Evolutionary conservation across 1,140 invertebrate genomes (phyloP).

Genomic region (Stegodyphus dumicola): DNA sequence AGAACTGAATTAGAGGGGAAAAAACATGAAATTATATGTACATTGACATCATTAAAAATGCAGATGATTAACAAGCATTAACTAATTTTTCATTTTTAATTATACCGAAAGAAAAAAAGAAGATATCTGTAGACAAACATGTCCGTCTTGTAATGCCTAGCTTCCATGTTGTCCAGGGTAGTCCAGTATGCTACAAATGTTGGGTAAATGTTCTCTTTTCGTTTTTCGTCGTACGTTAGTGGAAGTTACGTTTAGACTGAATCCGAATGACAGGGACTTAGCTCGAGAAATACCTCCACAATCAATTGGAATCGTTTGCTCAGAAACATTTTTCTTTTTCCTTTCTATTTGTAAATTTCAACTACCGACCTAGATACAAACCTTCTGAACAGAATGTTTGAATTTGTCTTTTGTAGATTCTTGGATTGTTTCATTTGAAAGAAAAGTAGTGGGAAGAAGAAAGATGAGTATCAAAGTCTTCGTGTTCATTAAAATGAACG

Average conservation of each 20-base stretch:
- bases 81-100: too few species aligned
- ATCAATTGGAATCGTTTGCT: slow-evolving; percentile 32
- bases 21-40: too few species aligned
- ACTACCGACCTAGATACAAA: background rate
- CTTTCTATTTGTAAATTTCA: background rate
- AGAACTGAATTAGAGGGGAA: too few species aligned
- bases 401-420: background rate
- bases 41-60: too few species aligned
- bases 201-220: too few species aligned
- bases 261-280: slow-evolving; percentile 16
- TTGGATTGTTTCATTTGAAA: background rate
- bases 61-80: too few species aligned
- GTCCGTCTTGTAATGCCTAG: too few species aligned
- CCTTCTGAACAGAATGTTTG: background rate
- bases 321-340: slow-evolving; percentile 1
- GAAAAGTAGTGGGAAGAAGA: background rate
- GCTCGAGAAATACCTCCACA: slow-evolving; percentile 10
- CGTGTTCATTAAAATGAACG: too few species aligned
- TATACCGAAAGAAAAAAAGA: too few species aligned
- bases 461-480: background rate
- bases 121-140: too few species aligned
- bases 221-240: background rate
- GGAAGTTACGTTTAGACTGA: slow-evolving; percentile 18
- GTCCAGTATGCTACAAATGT: too few species aligned
- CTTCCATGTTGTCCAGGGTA: too few species aligned